phyloP scores from a whole-genome alignment of 1,140 invertebrate species.

The Magallana gigas region DNA sequence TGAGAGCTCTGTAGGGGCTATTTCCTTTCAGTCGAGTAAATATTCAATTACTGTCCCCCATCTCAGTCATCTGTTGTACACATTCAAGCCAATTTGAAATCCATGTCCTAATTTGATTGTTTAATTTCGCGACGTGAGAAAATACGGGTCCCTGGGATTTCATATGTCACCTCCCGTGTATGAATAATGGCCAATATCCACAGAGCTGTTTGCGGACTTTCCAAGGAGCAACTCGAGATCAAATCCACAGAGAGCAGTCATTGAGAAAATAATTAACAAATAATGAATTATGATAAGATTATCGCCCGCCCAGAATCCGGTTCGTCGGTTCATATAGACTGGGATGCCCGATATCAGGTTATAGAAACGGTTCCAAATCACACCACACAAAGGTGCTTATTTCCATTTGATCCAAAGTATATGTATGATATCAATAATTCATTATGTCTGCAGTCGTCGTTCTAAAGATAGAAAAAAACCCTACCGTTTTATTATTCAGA shows the following conservation, averaged over 20 bases:
- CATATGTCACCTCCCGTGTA: neutral
- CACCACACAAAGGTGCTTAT: constrained; percentile 27
- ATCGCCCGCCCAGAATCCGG: neutral
- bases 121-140: constrained; percentile 12
- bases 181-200: constrained; percentile 11
- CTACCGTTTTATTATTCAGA: too few species aligned
- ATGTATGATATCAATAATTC: constrained; percentile 37
- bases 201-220: neutral
- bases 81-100: constrained; percentile 30
- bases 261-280: neutral
- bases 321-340: neutral
- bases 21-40: constrained; percentile 35
- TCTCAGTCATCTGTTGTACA: neutral
- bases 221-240: neutral
- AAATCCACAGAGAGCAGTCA: neutral
- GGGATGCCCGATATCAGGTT: neutral
- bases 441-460: constrained; percentile 21
- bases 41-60: constrained; percentile 26
- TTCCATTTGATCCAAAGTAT: constrained; percentile 22
- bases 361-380: neutral
- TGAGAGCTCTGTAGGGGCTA: constrained; percentile 7
- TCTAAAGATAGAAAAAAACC: too few species aligned
- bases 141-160: neutral
- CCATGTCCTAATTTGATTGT: constrained; percentile 30
- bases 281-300: constrained; percentile 33